Percentiles rank a stretch among this genome's conserved stretches.
These are phyloP conservation scores for Panorpa germanica DNA, from an alignment of 2,888 invertebrate species.

Conservation along the genomic window DNA sequence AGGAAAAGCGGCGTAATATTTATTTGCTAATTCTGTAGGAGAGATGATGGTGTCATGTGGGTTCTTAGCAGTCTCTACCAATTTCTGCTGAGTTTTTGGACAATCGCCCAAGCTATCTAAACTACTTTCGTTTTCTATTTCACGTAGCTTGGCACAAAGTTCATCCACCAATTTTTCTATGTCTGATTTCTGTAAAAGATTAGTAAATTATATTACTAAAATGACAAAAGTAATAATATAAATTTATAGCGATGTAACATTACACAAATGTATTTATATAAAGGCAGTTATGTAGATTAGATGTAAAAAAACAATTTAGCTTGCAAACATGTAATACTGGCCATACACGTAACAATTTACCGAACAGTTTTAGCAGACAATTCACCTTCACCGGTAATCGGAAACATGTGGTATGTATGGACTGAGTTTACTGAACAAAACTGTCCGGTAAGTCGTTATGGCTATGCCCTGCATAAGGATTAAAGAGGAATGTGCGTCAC, in stretches of 20 bases:
- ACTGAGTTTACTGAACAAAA: no score
- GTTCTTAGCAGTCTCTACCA: no score
- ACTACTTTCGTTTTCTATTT: constrained; percentile 31
- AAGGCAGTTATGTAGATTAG: constrained; percentile 5
- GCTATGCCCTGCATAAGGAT: no score
- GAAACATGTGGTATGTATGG: no score
- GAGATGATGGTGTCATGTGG: no score
- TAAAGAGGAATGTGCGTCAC: no score
- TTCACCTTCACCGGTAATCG: no score
- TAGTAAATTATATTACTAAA: constrained; percentile 13
- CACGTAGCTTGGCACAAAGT: constrained; percentile 57
- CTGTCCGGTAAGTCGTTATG: no score
- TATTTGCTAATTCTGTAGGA: no score
- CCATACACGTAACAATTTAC: no score
- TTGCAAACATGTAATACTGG: no score
- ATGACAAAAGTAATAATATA: constrained; percentile 20
- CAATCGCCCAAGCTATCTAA: constrained; percentile 14
- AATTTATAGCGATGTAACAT: constrained; percentile 10
- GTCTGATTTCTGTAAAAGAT: constrained; percentile 47
- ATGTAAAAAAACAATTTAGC: constrained; percentile 5
- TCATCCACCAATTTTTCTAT: constrained; percentile 70
- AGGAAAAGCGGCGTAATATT: constrained; percentile 63
- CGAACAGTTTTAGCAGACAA: no score
- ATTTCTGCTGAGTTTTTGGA: constrained; percentile 6
- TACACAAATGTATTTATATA: constrained; percentile 6